Evolutionary conservation across 2,888 invertebrate genomes (phyloP).

Genomic region (Melipona bicolor): DNA sequence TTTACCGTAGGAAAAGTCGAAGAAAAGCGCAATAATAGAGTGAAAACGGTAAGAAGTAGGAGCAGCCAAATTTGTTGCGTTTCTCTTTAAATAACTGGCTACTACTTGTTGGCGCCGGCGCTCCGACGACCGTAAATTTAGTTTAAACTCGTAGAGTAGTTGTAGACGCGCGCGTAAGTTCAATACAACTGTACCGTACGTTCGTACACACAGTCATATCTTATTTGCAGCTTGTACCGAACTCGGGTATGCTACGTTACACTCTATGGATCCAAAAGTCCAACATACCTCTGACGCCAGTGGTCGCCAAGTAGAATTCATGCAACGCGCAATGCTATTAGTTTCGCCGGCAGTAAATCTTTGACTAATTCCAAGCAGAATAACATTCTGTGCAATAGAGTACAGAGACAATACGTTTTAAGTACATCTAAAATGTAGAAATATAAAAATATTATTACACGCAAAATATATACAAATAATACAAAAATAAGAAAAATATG

Average conservation of each 20-base stretch:
- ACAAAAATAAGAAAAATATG: too few species aligned
- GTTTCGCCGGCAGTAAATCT: constrained; percentile 6
- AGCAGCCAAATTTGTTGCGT: not conserved
- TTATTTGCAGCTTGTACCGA: not conserved
- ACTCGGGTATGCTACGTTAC: not conserved
- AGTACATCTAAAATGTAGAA: too few species aligned
- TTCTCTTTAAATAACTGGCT: not conserved
- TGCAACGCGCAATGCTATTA: not conserved
- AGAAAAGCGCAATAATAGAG: not conserved
- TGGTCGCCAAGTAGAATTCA: not conserved
- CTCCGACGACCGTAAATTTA: not conserved
- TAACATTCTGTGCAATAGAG: too few species aligned
- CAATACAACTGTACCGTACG: constrained; percentile 1
- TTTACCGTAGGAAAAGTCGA: not conserved
- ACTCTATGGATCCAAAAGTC: constrained; percentile 4
- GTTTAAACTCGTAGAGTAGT: not conserved
- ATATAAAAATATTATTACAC: too few species aligned
- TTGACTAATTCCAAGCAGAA: not conserved
- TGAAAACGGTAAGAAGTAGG: not conserved
- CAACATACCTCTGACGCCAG: constrained; percentile 1
- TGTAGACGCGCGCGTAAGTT: not conserved
- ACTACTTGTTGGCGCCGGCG: not conserved
- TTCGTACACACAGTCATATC: not conserved
- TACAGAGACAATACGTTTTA: too few species aligned
- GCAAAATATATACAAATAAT: too few species aligned